Conservation (phyloP, 37 sponge, comb jelly and placozoan species). For the Aplysina aerophoba region DNA sequence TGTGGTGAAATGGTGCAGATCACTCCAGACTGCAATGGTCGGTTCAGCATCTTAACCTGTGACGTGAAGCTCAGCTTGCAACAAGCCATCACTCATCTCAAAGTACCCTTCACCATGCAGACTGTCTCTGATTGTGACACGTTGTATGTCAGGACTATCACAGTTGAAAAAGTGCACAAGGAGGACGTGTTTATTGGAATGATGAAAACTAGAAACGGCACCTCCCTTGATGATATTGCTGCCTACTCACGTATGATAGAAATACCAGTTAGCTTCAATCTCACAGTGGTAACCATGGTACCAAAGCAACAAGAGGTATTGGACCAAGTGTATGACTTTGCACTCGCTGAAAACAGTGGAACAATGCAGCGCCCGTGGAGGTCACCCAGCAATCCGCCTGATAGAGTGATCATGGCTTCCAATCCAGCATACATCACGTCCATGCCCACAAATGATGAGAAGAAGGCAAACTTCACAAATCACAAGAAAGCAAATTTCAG, state of each 20-base stretch:
- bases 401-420: no score
- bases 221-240: background rate
- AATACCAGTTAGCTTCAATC: background rate
- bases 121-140: background rate
- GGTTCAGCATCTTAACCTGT: background rate
- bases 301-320: background rate
- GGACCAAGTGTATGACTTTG: conserved; percentile 11
- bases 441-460: no score
- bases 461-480: no score
- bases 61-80: background rate
- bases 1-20: background rate
- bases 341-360: background rate
- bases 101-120: background rate
- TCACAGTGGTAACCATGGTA: background rate
- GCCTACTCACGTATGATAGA: background rate
- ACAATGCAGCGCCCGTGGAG: no score
- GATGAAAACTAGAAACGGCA: background rate
- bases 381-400: no score
- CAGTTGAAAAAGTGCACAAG: background rate
- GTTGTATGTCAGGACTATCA: background rate
- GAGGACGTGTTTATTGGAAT: background rate
- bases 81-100: background rate
- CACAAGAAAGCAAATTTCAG: no score
- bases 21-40: background rate
- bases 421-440: no score